Base-by-base conservation (phyloP, 2,888 invertebrate genomes). In the Pomacea canaliculata region DNA sequence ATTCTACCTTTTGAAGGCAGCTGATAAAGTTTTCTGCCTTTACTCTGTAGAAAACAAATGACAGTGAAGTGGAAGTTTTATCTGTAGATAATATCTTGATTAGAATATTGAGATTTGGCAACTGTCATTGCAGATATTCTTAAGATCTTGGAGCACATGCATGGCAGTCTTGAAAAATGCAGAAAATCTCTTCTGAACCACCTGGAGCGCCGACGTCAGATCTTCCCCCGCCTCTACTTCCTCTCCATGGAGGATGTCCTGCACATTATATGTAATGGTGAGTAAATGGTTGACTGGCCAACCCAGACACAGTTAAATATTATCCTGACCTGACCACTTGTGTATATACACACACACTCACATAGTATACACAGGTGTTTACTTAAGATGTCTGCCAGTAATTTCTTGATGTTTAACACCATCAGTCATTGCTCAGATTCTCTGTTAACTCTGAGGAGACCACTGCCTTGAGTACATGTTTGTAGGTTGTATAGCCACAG, bases 191-290 rank as follows among this genome's bases (percentile, higher is more conserved):
- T 90, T 65, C 83, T 90, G 69, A 83, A 81, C 69, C 87, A 90
- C 74, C 81, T 90, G 70, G 89, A 89, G 76, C 80, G 85, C 65
- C 80, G 88, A 19, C 80, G 89, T 49, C 86, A 88, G 78, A 86
- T 88, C 66, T 90, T 90, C 79, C 89, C 90, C 10, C 78, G 90
- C 70, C 90, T 90, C 81, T 90, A 89, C 84, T 90, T 90, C 83
- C 84, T 90, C 71, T 89, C 90, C 18, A 86, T 87, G 83, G 89
- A 89, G 79, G 90, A 90, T 80, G 88, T 90, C 3, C 83, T 90
- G 16, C 88, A 89, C 78, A 86, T 90, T 78, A 86, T 90, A 71
- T 89, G 90, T 78, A 89, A 89, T 82, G 89, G 90, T 90, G 73
- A 78, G 83, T 80, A 46, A n/a, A 1, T 62, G 27, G 10, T 9